These are phyloP conservation scores for Byasa hedistus DNA, from an alignment of 2,888 invertebrate genomes.

Conservation along the genomic window DNA sequence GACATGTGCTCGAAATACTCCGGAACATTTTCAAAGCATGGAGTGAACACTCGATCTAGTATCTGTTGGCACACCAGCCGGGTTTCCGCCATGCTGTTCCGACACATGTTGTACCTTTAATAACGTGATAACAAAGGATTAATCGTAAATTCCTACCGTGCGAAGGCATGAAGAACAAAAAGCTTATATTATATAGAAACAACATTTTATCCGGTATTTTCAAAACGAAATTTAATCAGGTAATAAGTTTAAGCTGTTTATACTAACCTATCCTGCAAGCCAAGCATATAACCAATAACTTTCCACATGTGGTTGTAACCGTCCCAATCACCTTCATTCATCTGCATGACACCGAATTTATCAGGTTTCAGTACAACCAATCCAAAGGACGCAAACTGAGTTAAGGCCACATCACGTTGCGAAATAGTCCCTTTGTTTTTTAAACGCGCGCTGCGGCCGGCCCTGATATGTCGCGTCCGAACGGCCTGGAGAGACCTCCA, in stretches of 20 bases:
- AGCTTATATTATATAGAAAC: no score
- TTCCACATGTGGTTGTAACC: constrained; percentile 92
- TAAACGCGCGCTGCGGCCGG: constrained; percentile 71
- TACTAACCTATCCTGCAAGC: constrained; percentile 87
- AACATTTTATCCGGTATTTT: background rate
- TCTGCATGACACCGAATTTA: constrained; percentile 82
- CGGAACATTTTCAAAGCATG: constrained; percentile 70
- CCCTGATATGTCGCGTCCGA: constrained; percentile 83
- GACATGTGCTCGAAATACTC: constrained; percentile 81
- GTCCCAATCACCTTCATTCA: constrained; percentile 83
- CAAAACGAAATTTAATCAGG: background rate
- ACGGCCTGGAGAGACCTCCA: constrained; percentile 85
- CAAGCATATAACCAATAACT: constrained; percentile 88
- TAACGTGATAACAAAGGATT: background rate
- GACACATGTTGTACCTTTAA: constrained; percentile 82
- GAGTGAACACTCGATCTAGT: constrained; percentile 76
- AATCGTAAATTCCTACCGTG: background rate
- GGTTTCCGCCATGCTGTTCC: constrained; percentile 78
- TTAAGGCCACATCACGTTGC: constrained; percentile 91
- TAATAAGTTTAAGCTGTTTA: background rate
- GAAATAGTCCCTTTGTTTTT: constrained; percentile 81
- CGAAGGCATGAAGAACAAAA: no score
- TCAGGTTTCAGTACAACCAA: constrained; percentile 82
- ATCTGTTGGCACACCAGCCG: constrained; percentile 73
- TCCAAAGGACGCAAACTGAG: constrained; percentile 93